These are phyloP conservation scores for Scophthalmus maximus DNA, from an alignment of 2,113 vertebrate genomes.

Conservation along the genomic window DNA sequence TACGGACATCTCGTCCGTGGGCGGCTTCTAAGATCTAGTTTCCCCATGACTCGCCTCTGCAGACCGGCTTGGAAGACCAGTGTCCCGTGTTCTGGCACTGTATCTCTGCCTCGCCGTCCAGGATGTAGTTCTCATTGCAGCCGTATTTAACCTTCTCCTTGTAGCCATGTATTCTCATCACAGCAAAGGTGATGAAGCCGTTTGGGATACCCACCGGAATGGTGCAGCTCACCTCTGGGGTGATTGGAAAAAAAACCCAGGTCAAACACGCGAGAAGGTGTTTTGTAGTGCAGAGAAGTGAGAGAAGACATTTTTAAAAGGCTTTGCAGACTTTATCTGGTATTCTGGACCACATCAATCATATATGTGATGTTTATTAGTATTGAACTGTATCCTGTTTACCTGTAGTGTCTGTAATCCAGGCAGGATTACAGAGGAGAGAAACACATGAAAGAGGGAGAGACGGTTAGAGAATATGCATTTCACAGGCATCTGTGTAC, in stretches of 20 bases:
- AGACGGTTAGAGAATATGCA: neutral
- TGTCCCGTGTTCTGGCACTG: constrained; percentile 86
- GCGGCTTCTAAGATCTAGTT: neutral
- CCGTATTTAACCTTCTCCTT: constrained; percentile 86
- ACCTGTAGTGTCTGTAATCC: too few species aligned
- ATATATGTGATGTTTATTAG: too few species aligned
- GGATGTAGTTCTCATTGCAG: constrained; percentile 81
- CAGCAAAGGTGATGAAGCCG: constrained; percentile 87
- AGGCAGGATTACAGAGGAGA: too few species aligned
- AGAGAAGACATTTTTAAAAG: neutral
- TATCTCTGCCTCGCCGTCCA: constrained; percentile 84
- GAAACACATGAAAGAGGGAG: neutral
- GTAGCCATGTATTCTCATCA: constrained; percentile 82
- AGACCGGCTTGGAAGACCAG: constrained; percentile 88
- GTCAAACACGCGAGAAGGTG: constrained; percentile 4
- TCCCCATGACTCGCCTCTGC: constrained; percentile 82
- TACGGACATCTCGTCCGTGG: neutral
- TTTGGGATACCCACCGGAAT: constrained; percentile 84
- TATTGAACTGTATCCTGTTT: neutral
- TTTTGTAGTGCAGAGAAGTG: neutral
- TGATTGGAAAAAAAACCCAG: neutral
- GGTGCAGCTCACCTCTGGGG: constrained; percentile 86
- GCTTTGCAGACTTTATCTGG: neutral
- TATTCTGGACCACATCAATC: too few species aligned
- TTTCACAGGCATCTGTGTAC: constrained; percentile 66